Evolutionary conservation across 2,797 vertebrate genomes (phyloP).

Genomic region (Zenarchopterus dispar): DNA sequence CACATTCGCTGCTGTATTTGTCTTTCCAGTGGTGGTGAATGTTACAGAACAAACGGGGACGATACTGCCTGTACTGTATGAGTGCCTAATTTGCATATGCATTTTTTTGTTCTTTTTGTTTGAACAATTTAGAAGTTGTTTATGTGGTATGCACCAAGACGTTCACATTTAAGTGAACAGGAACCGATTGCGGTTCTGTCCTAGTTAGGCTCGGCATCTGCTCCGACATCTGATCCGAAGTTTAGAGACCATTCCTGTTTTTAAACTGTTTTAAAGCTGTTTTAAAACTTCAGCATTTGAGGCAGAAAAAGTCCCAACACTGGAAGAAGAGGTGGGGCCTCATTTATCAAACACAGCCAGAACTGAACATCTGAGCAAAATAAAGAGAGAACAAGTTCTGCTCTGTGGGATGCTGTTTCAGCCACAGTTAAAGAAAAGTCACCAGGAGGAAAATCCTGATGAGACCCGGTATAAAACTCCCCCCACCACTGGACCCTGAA

Average conservation of each 20-base stretch:
- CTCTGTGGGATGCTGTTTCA: background rate
- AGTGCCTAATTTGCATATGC: conserved; percentile 77
- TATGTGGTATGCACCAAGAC: conserved; percentile 43
- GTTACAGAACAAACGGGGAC: conserved; percentile 57
- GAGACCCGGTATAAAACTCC: no score
- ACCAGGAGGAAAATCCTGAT: no score
- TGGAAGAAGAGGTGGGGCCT: background rate
- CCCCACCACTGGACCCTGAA: no score
- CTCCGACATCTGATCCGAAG: conserved; percentile 15
- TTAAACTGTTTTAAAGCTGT: background rate
- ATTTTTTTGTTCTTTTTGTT: conserved; percentile 58
- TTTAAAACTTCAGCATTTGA: conserved; percentile 8
- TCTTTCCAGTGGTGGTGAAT: conserved; percentile 56
- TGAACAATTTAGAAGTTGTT: conserved; percentile 43
- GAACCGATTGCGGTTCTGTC: conserved; percentile 40
- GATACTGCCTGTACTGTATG: conserved; percentile 75
- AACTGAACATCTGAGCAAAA: no score
- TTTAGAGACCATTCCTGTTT: background rate
- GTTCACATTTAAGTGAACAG: conserved; percentile 40
- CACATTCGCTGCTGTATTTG: conserved; percentile 58
- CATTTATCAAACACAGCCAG: conserved; percentile 16
- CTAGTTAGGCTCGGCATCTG: conserved; percentile 8
- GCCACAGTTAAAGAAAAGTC: no score
- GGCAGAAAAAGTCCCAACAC: conserved; percentile 2
- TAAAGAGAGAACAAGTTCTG: background rate